Evolutionary conservation across 1,140 invertebrate genomes (phyloP).

Genomic region (Venturia canescens): DNA sequence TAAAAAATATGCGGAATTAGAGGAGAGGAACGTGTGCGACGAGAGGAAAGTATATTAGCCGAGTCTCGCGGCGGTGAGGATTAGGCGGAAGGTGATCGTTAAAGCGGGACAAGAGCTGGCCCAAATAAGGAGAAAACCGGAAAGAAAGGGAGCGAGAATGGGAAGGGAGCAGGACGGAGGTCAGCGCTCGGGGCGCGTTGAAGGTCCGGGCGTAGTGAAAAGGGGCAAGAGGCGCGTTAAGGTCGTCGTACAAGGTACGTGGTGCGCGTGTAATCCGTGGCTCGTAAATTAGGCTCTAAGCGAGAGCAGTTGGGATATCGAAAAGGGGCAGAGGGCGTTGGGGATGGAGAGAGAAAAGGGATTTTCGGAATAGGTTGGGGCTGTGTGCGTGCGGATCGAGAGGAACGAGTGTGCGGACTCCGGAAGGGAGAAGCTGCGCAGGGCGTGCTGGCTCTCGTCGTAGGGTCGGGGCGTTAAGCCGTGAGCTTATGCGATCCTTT

Average conservation of each 20-base stretch:
- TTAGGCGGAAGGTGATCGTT: constrained; percentile 24
- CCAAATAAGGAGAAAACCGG: constrained; percentile 28
- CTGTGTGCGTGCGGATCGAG: neutral
- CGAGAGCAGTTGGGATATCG: constrained; percentile 4
- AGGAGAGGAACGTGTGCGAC: neutral
- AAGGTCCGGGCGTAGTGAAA: constrained; percentile 44
- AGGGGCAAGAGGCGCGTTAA: constrained; percentile 39
- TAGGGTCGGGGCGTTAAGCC: constrained; percentile 38
- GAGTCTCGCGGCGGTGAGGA: neutral
- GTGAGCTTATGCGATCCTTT: constrained; percentile 46
- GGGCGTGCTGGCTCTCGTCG: too few relatives aligned
- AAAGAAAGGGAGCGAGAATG: neutral
- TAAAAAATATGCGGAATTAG: too few relatives aligned
- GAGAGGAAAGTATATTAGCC: constrained; percentile 13
- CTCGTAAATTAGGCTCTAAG: constrained; percentile 40
- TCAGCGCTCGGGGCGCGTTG: neutral
- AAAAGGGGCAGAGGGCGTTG: neutral
- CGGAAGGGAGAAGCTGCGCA: neutral
- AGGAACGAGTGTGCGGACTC: neutral
- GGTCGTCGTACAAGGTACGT: constrained; percentile 29
- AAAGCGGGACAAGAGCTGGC: neutral
- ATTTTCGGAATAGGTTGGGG: constrained; percentile 12
- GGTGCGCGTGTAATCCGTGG: constrained; percentile 21
- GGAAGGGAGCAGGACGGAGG: constrained; percentile 4
- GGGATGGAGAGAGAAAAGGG: constrained; percentile 5